Base-by-base conservation (phyloP, 37 sponge, comb jelly and placozoan species). In the Hormiphora californensis region DNA sequence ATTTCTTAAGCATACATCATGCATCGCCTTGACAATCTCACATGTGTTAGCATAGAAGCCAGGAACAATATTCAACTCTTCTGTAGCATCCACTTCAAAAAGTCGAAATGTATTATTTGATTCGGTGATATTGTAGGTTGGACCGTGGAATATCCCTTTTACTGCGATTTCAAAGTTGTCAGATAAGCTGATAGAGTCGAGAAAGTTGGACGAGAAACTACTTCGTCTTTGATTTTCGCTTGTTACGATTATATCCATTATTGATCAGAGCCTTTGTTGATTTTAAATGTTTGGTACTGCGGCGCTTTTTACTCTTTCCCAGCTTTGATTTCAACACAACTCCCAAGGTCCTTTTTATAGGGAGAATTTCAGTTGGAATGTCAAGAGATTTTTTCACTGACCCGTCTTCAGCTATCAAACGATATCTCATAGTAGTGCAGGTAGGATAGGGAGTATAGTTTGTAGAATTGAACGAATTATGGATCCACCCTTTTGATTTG, bases 401-500 rank as follows among this genome's bases (percentile, higher is more conserved):
- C 37, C 3, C 8, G 37, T 30, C 21, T 65, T 36, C 37, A 15
- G 11, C 12, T 65, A 34, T 65, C 32, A 17, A 34, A 19, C 5
- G 8, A 17, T 17, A 65, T n/a, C n/a, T 65, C 38, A 73, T 1
- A 73, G 23, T 27, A 73, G 8, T 46, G 43, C 43, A 21, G 81
- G 81, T 36, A 73, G 40, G 28, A 73, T 43, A 9, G 81, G 81
- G 12, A 73, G 27, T 28, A 73, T 22, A 11, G 44, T 73, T n/a
- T 36, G 40, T 11, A 73, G 81, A 4, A 73, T 28, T 19, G 81
- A 43, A 4, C 43, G 40, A 46, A 73, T 43, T 43, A 73, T 43
- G 17, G 81, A 73, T 11, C 81, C 81, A 15, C 81, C 81, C 43
- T 73, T 37, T 73, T 73, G 81, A 8, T 40, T 73, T 3, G 43